phyloP scores from a whole-genome alignment of 2,888 invertebrate genomes.

The Meliscaeva auricollis region DNA sequence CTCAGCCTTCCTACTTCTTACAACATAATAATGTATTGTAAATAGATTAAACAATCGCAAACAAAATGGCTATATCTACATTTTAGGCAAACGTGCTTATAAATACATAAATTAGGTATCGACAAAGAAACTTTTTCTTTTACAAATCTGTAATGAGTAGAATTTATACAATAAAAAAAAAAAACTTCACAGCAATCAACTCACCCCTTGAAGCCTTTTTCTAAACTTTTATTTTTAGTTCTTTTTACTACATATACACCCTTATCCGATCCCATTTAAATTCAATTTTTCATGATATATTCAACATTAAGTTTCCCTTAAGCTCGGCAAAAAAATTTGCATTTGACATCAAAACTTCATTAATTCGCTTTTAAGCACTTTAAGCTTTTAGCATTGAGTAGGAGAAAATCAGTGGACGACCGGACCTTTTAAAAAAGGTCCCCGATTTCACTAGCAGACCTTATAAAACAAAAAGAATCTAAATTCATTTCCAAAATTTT shows the following conservation, averaged over 20 bases:
- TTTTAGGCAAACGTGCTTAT: too few relatives aligned
- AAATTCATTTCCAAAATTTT: slow-evolving; percentile 32
- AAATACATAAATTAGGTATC: too few relatives aligned
- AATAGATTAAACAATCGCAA: too few relatives aligned
- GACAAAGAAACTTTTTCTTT: too few relatives aligned
- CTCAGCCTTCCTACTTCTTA: too few relatives aligned
- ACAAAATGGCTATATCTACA: too few relatives aligned
- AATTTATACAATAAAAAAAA: not conserved
- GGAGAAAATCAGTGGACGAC: slow-evolving; percentile 4
- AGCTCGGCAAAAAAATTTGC: slow-evolving; percentile 28
- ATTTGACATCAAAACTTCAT: slow-evolving; percentile 29
- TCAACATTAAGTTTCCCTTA: slow-evolving; percentile 19
- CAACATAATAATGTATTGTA: too few relatives aligned
- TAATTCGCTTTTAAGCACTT: slow-evolving; percentile 35
- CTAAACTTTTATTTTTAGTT: not conserved
- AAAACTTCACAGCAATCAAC: not conserved
- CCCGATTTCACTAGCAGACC: not conserved
- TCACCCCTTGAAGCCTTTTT: too few relatives aligned
- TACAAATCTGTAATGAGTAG: too few relatives aligned
- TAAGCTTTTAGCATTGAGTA: slow-evolving; percentile 3
- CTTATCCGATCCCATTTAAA: not conserved
- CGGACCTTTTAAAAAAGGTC: slow-evolving; percentile 14
- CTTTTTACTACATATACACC: not conserved
- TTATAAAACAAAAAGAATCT: not conserved
- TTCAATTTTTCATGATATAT: slow-evolving; percentile 11